These are phyloP conservation scores for Aldrovandia affinis DNA, from an alignment of 2,797 vertebrate species.

Conservation along the genomic window DNA sequence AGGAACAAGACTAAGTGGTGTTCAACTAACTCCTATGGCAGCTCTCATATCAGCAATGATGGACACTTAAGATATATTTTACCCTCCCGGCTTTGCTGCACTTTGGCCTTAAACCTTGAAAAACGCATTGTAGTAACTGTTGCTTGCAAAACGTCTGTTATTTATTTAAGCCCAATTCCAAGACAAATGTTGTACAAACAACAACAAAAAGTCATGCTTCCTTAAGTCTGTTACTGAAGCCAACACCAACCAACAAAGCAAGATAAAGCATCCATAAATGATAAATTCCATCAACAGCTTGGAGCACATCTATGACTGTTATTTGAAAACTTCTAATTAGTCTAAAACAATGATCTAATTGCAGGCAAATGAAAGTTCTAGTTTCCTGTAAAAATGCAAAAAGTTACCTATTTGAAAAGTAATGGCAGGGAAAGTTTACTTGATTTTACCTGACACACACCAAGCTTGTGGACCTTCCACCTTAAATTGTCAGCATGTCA, in stretches of 20 bases:
- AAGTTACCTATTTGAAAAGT: neutral
- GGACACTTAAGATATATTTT: neutral
- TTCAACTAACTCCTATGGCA: neutral
- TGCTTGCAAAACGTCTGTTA: neutral
- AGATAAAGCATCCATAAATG: neutral
- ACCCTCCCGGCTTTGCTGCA: neutral
- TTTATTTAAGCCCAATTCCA: neutral
- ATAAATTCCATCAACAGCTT: neutral
- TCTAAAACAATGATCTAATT: neutral
- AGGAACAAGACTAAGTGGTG: constrained; percentile 2
- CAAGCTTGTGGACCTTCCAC: neutral
- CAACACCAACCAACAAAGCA: neutral
- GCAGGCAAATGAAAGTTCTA: neutral
- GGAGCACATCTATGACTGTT: neutral
- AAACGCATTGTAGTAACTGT: neutral
- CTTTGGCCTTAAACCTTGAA: neutral
- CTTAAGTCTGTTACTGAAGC: neutral
- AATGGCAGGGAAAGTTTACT: neutral
- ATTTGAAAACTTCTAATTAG: neutral
- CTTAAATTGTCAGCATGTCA: neutral
- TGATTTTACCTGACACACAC: neutral
- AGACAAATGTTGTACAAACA: neutral
- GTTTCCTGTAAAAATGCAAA: neutral
- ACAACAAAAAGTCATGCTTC: neutral
- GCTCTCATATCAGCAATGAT: neutral